Conservation (phyloP, 2,113 vertebrate species). For the Neopipo cinnamomea region DNA sequence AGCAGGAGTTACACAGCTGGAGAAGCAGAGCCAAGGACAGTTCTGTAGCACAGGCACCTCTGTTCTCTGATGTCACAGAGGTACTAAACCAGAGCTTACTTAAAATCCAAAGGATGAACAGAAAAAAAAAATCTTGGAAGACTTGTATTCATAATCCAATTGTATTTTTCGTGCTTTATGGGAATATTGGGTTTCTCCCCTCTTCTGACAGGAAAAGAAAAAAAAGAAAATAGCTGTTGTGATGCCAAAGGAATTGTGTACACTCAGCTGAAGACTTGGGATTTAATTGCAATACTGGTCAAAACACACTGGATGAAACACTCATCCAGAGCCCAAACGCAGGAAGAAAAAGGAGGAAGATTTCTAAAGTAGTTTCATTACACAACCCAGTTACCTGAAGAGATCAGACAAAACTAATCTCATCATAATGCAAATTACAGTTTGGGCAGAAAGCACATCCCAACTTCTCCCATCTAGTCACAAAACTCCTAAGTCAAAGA, state of each 20-base stretch:
- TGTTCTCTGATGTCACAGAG: neutral
- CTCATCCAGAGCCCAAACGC: neutral
- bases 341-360: neutral
- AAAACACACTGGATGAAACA: constrained; percentile 4
- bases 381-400: neutral
- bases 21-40: neutral
- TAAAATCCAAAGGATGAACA: neutral
- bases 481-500: neutral
- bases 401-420: neutral
- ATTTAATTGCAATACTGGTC: constrained; percentile 6
- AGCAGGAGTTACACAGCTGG: neutral
- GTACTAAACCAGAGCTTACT: neutral
- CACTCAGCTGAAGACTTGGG: neutral
- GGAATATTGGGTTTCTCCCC: neutral
- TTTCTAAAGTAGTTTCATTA: neutral
- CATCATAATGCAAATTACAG: neutral
- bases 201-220: neutral
- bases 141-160: neutral
- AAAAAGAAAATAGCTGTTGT: neutral
- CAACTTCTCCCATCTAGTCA: neutral
- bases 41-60: neutral
- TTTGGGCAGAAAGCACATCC: neutral
- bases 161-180: neutral
- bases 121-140: neutral
- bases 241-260: neutral